phyloP scores from a whole-genome alignment of 2,888 invertebrate genomes.

The Sinodicranocentrus sp. region DNA sequence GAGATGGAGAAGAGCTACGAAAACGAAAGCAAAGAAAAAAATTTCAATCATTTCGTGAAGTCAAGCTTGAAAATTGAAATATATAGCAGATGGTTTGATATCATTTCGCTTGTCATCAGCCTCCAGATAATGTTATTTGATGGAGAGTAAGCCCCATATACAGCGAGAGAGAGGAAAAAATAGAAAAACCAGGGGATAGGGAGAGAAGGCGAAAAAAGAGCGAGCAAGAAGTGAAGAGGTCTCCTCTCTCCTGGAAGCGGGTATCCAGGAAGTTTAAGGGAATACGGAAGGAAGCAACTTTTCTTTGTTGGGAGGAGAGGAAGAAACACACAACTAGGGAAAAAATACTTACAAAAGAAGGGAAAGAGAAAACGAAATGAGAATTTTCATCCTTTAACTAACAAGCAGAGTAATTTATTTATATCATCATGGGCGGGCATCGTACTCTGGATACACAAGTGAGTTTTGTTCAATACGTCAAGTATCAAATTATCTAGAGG shows the following conservation, averaged over 20 bases:
- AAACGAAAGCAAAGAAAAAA: slow-evolving; percentile 73
- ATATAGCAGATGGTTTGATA: slow-evolving; percentile 77
- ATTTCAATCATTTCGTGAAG: slow-evolving; percentile 77
- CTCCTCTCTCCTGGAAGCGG: slow-evolving; percentile 44
- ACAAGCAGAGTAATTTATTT: too few species aligned
- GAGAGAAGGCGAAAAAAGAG: slow-evolving; percentile 23
- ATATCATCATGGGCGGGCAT: too few species aligned
- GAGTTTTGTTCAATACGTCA: too few species aligned
- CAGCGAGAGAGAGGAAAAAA: slow-evolving; percentile 44
- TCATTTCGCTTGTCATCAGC: slow-evolving; percentile 77
- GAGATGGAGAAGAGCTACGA: slow-evolving; percentile 42
- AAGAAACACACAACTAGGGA: slow-evolving; percentile 10
- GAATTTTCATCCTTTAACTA: not conserved
- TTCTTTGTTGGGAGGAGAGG: slow-evolving; percentile 56
- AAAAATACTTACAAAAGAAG: not conserved
- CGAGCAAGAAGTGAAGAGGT: slow-evolving; percentile 33
- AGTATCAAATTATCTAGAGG: too few species aligned
- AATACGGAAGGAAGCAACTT: slow-evolving; percentile 66
- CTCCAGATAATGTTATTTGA: slow-evolving; percentile 77
- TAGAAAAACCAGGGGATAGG: slow-evolving; percentile 25
- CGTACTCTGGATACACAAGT: too few species aligned
- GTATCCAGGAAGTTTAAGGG: slow-evolving; percentile 64
- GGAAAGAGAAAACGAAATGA: not conserved
- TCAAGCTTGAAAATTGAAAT: slow-evolving; percentile 77
- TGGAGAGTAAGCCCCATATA: slow-evolving; percentile 68